Evolutionary conservation across 2,797 vertebrate species (phyloP).

Genomic region (Arrhamphus sclerolepis): DNA sequence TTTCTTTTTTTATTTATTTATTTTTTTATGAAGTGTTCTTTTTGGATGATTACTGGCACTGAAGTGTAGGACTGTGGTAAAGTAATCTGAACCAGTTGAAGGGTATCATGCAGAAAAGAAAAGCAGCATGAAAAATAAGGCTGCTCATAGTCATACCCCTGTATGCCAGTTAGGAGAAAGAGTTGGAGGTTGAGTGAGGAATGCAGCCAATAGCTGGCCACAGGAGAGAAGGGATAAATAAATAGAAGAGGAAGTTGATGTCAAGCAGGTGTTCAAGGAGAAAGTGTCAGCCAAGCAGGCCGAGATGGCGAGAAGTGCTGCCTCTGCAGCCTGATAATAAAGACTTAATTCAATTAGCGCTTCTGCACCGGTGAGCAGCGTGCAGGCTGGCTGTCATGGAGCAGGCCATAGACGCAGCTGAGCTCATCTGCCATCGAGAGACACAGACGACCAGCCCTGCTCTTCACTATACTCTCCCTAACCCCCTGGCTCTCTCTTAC

Average conservation of each 20-base stretch:
- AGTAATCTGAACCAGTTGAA: constrained; percentile 14
- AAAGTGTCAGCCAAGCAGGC: constrained; percentile 85
- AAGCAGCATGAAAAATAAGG: constrained; percentile 41
- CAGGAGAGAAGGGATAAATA: constrained; percentile 81
- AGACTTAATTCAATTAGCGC: constrained; percentile 87
- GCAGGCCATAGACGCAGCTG: constrained; percentile 56
- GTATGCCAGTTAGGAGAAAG: constrained; percentile 54
- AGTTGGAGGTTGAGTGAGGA: constrained; percentile 43
- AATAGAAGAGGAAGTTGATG: constrained; percentile 85
- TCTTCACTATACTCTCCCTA: constrained; percentile 30
- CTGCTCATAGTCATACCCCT: constrained; percentile 21
- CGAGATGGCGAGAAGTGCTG: constrained; percentile 82
- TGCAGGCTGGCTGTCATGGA: constrained; percentile 69
- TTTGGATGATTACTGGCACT: constrained; percentile 39
- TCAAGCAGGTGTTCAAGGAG: constrained; percentile 88
- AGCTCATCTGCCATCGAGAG: constrained; percentile 51
- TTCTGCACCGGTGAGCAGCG: constrained; percentile 80
- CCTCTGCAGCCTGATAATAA: constrained; percentile 85
- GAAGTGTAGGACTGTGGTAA: constrained; percentile 9
- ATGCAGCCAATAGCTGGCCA: constrained; percentile 72
- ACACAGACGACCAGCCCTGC: constrained; percentile 45
- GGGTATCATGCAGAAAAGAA: constrained; percentile 11
- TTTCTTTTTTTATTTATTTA: too few relatives aligned
- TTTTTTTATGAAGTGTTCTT: constrained; percentile 44
- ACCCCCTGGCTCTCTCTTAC: constrained; percentile 28